A percentile compares a stretch with the other conserved stretches of the same genome.
Evolutionary conservation across 2,888 invertebrate genomes (phyloP).

Genomic region (Stenodera caucasica): DNA sequence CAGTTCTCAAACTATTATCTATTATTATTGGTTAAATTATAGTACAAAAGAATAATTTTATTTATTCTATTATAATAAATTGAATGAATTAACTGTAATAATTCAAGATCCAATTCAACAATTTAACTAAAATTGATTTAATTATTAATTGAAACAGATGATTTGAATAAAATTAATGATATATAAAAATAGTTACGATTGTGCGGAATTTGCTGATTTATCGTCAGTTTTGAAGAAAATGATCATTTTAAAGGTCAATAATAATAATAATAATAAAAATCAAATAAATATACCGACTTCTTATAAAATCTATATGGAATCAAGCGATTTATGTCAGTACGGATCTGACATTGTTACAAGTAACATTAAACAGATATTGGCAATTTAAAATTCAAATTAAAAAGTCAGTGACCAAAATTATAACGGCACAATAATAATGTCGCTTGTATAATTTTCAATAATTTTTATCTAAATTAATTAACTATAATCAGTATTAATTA

Average conservation of each 20-base stretch:
- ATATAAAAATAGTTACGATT: neutral
- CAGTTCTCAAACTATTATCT: neutral
- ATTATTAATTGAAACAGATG: neutral
- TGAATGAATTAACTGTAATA: neutral
- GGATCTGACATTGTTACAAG: conserved; percentile 17
- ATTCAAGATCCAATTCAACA: neutral
- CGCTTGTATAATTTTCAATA: neutral
- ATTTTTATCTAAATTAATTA: neutral
- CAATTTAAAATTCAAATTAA: neutral
- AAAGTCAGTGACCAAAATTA: neutral
- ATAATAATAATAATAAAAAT: neutral
- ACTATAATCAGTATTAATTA: conserved; percentile 1
- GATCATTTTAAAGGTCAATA: conserved; percentile 22
- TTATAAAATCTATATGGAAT: conserved; percentile 18
- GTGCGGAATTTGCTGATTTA: conserved; percentile 22
- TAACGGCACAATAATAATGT: neutral
- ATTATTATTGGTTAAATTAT: neutral
- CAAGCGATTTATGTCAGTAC: conserved; percentile 17
- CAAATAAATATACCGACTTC: conserved; percentile 22
- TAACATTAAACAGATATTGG: neutral
- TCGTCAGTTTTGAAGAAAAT: conserved; percentile 10
- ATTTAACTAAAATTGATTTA: neutral
- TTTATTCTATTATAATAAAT: neutral
- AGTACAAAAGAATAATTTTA: neutral
- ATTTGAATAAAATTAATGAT: neutral